Evolutionary conservation across 2,797 vertebrate genomes (phyloP), one percentile per base, ranked within the genome.

Genomic region (Chelmon rostratus): DNA sequence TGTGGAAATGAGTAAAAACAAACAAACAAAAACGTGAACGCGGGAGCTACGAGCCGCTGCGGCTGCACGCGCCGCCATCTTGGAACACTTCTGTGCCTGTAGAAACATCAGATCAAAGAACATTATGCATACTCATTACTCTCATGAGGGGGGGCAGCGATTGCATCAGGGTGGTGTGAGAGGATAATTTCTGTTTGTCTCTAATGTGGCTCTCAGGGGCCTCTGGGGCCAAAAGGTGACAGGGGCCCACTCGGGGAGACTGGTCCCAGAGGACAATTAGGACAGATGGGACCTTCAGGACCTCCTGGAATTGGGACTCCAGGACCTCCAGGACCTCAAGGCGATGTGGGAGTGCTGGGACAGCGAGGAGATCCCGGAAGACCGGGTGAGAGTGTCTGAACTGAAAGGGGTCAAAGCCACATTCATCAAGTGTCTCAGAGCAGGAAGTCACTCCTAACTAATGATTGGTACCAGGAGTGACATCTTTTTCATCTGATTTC

Each of bases 231-330:
- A 2, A 94, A 91, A 81, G 94, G 94, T 19, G 76, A 92, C 2
- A 56, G 21, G 46, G 93, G 94, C 6, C 50, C 33, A 0, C 0
- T 8, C 0, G 94, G 94, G 1, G 16, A 42, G 4, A 13, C 11
- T 16, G 94, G 94, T 25, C 5, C 44, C 21, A 82, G 66, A 53
- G 94, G 94, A 8, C 53, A n/a, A 0, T 16, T 19, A 6, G 94
- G 94, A 38, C 91, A 92, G 56, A 81, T 65, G 35, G 94, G 94
- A n/a, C 82, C 84, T n/a, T 66, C 75, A 7, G 94, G 94, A 23
- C 72, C 83, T 9, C 56, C 78, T 50, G 91, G 86, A n/a, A 82
- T 92, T 1, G 94, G 94, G 0, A 15, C 8, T 28, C 71, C 92
- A 40, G 94, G 94, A 19, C 40, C 31, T 5, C 62, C 74, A 19